A percentile compares a stretch with the other conserved stretches of the same genome.
phyloP scores from a whole-genome alignment of 2,888 invertebrate genomes.

The Heterodera filipjevi region DNA sequence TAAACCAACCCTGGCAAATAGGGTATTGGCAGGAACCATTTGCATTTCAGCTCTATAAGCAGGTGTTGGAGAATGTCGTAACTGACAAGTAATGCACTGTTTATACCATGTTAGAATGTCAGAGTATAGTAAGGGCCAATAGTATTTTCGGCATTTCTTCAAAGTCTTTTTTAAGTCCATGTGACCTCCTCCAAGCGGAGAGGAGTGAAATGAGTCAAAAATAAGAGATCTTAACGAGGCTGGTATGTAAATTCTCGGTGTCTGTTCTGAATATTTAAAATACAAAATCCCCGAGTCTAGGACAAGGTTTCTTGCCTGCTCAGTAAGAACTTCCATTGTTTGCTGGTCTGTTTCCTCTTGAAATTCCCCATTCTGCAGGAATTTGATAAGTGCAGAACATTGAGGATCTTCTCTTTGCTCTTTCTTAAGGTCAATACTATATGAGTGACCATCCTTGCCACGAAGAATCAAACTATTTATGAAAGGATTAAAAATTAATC shows the following conservation, averaged over 20 bases:
- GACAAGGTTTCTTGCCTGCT: slow-evolving; percentile 1
- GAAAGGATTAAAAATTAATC: background rate
- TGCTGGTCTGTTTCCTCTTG: background rate
- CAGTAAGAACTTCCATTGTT: background rate
- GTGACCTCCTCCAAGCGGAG: slow-evolving; percentile 37
- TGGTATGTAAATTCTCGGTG: slow-evolving; percentile 20
- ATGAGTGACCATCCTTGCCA: background rate
- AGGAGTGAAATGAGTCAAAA: slow-evolving; percentile 36
- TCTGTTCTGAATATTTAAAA: background rate
- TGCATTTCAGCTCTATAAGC: slow-evolving; percentile 25
- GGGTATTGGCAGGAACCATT: background rate
- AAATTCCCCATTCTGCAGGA: background rate
- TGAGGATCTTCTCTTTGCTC: slow-evolving; percentile 26
- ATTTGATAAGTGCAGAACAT: background rate
- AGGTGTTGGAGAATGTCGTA: slow-evolving; percentile 23
- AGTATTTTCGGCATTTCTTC: slow-evolving; percentile 28
- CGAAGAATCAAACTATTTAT: background rate
- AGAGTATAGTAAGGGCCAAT: slow-evolving; percentile 29
- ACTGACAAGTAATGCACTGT: slow-evolving; percentile 37
- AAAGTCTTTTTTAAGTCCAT: slow-evolving; percentile 34
- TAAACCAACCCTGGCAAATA: slow-evolving; percentile 32
- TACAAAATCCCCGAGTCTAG: slow-evolving; percentile 11
- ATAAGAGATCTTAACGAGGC: slow-evolving; percentile 15
- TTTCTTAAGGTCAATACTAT: background rate
- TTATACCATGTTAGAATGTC: slow-evolving; percentile 21